A percentile compares a stretch with the other conserved stretches of the same genome.
phyloP scores from a whole-genome alignment of 1,140 invertebrate genomes.

The Hetaerina americana region DNA sequence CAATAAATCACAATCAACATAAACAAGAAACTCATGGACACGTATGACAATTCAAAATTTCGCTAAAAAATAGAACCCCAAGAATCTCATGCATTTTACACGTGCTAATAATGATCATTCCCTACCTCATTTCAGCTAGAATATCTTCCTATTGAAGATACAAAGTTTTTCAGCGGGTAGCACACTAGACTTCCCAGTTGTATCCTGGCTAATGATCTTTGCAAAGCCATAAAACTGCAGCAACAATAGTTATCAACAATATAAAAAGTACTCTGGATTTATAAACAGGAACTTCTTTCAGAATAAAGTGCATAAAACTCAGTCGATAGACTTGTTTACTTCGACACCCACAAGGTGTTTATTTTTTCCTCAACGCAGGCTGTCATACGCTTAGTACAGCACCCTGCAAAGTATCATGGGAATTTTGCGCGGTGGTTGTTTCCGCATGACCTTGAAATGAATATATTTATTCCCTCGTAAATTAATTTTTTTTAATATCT shows the following conservation, averaged over 20 bases:
- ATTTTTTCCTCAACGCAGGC: neutral
- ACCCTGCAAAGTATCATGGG: neutral
- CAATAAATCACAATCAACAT: no score
- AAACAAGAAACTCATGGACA: no score
- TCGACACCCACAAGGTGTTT: neutral
- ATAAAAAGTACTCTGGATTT: neutral
- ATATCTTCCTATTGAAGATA: neutral
- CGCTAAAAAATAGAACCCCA: no score
- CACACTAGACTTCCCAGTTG: neutral
- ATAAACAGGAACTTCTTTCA: neutral
- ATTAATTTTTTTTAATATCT: no score
- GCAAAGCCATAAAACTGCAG: neutral
- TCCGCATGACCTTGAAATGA: neutral
- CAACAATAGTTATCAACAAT: neutral
- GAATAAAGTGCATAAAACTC: neutral
- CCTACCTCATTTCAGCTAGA: neutral
- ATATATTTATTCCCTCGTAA: no score
- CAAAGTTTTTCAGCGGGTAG: neutral
- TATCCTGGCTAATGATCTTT: neutral
- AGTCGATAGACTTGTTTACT: neutral
- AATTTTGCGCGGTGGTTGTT: neutral
- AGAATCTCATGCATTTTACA: no score
- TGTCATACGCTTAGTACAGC: neutral
- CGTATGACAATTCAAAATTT: neutral
- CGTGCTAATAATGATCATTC: neutral